Evolutionary conservation across 2,113 vertebrate genomes (phyloP).

Genomic region (Megaleporinus macrocephalus): DNA sequence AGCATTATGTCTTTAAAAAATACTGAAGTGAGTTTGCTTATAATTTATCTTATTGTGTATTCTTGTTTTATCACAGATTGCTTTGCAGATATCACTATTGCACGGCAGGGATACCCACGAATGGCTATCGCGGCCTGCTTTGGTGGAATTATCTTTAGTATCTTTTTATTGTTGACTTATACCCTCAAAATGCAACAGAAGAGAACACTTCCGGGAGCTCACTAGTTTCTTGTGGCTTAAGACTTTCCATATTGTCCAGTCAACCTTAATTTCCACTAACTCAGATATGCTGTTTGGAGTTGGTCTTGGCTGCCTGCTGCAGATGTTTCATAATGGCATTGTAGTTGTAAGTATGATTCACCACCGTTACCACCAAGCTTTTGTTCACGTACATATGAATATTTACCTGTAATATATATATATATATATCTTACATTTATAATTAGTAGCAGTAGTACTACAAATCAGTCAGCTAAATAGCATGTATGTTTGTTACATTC

Average conservation of each 20-base stretch:
- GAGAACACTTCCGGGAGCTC: neutral
- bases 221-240: neutral
- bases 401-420: too few species aligned
- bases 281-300: slow-evolving; percentile 93
- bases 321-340: slow-evolving; percentile 74
- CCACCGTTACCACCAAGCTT: too few species aligned
- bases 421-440: too few species aligned
- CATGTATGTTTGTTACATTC: too few species aligned
- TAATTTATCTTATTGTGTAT: slow-evolving; percentile 37
- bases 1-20: neutral
- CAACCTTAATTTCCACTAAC: slow-evolving; percentile 15
- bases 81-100: slow-evolving; percentile 93
- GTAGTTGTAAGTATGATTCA: slow-evolving; percentile 78
- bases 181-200: neutral
- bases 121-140: slow-evolving; percentile 98
- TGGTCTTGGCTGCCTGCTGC: slow-evolving; percentile 88
- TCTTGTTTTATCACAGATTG: slow-evolving; percentile 77
- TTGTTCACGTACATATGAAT: too few species aligned
- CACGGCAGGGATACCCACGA: slow-evolving; percentile 92
- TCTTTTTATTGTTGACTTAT: slow-evolving; percentile 76
- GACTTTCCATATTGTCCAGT: neutral
- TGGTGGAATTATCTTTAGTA: slow-evolving; percentile 99
- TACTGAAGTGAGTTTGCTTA: neutral
- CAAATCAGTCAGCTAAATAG: too few species aligned
- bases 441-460: too few species aligned